phyloP scores from a whole-genome alignment of 2,888 invertebrate species.

The Chamaedrilus cognettii region DNA sequence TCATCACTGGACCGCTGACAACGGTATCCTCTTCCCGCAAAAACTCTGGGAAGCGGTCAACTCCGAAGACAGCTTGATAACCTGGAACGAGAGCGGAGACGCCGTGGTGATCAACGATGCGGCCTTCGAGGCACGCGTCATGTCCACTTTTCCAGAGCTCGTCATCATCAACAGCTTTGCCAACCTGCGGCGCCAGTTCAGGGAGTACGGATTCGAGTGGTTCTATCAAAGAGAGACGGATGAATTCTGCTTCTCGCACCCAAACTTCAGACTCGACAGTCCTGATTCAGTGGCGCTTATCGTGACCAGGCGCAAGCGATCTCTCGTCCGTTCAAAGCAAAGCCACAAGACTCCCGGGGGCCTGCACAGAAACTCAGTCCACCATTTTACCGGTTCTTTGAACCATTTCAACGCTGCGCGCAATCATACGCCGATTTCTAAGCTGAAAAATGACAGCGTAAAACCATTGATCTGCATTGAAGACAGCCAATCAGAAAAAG shows the following conservation, averaged over 20 bases:
- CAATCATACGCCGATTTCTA: too few species aligned
- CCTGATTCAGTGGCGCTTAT: slow-evolving; percentile 16
- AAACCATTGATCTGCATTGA: too few species aligned
- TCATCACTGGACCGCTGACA: slow-evolving; percentile 4
- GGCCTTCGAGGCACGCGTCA: slow-evolving; percentile 46
- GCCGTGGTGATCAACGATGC: slow-evolving; percentile 24
- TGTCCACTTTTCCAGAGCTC: slow-evolving; percentile 51
- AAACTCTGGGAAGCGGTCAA: slow-evolving; percentile 27
- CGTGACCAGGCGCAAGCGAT: slow-evolving; percentile 19
- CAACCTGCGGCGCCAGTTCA: slow-evolving; percentile 51
- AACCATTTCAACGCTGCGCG: too few species aligned
- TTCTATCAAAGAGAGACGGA: slow-evolving; percentile 34
- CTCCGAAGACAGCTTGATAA: not conserved
- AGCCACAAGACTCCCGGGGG: not conserved
- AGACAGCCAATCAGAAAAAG: too few species aligned
- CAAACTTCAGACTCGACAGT: slow-evolving; percentile 18
- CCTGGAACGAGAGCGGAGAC: slow-evolving; percentile 19
- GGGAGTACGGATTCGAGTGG: slow-evolving; percentile 54
- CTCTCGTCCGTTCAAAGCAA: too few species aligned
- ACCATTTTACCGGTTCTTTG: too few species aligned
- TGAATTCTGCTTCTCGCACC: slow-evolving; percentile 47
- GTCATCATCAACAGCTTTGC: slow-evolving; percentile 50
- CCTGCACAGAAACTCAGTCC: not conserved
- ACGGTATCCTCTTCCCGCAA: slow-evolving; percentile 19
- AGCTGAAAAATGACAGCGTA: not conserved